Base-by-base conservation (phyloP, 2,888 invertebrate genomes). In the Invenusta paracnida region DNA sequence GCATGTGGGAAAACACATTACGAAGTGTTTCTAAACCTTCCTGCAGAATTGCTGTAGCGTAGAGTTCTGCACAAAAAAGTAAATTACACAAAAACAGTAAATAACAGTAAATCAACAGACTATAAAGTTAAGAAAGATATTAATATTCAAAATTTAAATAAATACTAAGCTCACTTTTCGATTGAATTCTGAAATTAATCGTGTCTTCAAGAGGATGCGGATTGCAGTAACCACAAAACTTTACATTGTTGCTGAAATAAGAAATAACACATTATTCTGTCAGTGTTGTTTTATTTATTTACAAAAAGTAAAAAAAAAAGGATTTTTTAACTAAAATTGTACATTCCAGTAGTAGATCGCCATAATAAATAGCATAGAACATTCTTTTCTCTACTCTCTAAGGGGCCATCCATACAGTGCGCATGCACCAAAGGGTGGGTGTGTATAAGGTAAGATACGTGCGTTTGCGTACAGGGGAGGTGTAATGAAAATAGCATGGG, bases 161-260 rank as follows among this genome's bases (percentile, higher is more conserved):
- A 23, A 73, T 23, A 73, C 27, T 13, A 73, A n/a, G 23, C 11
- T 73, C 25, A 73, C 73, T 13, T 73, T 73, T 73, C 23, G 73
- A 73, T 29, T 84, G 84, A 25, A 84, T 84, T 27, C 29, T 30
- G 23, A 85, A 23, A 27, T 25, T 25, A 30, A 85, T 84, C 27
- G 1, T 83, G 30, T 85, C 82, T 31, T 85, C 85, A 2, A 85
- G 29, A 2, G 85, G 85, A 67, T 85, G 85, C 5, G 85, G 81
- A 23, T 73, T 67, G 25, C 82, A 85, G 25, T 85, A 85, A 2
- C 85, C 85, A 84, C 85, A 85, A 29, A 85, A 30, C 2, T 25
- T 2, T 5, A 67, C 85, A 13, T 67, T 85, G 2, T 27, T 27
- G 17, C 85, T 85, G 27, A 11, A 84, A 81, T 1, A 29, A 28